Evolutionary conservation across 2,888 invertebrate species (phyloP).

Genomic region (Perdita meconis): DNA sequence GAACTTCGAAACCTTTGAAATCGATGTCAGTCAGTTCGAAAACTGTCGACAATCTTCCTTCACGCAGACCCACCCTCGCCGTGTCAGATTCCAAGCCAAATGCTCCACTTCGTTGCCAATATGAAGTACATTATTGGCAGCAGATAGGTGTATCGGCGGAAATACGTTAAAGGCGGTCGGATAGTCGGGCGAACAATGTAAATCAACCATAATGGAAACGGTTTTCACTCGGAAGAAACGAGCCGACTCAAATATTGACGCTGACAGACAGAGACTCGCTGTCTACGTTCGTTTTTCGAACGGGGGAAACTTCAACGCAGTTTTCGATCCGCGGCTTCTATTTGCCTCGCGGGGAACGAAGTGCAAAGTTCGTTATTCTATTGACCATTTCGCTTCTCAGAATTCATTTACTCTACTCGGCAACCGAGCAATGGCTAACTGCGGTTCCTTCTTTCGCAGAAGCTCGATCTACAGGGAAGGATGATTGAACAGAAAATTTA

Average conservation of each 20-base stretch:
- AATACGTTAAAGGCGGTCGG: neutral
- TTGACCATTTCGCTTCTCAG: no score
- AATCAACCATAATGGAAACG: slow-evolving; percentile 9
- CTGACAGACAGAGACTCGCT: neutral
- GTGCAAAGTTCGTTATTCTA: no score
- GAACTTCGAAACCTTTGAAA: neutral
- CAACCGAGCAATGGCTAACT: no score
- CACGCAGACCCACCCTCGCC: no score
- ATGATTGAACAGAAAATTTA: no score
- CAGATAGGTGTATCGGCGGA: slow-evolving; percentile 7
- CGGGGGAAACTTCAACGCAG: neutral
- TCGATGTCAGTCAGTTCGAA: neutral
- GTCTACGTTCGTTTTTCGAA: neutral
- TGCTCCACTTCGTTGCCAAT: neutral
- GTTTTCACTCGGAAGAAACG: slow-evolving; percentile 7
- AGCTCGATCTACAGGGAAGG: no score
- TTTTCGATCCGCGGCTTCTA: neutral
- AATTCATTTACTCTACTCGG: no score
- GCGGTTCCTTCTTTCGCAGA: no score
- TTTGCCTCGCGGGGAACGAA: neutral
- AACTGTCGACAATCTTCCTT: neutral
- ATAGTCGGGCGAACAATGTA: neutral
- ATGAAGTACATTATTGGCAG: no score
- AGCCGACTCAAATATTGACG: slow-evolving; percentile 21
- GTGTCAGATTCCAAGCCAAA: neutral